Percentiles rank a stretch among this genome's conserved stretches.
phyloP scores from a whole-genome alignment of 1,140 invertebrate genomes.

The Tribolium madens region DNA sequence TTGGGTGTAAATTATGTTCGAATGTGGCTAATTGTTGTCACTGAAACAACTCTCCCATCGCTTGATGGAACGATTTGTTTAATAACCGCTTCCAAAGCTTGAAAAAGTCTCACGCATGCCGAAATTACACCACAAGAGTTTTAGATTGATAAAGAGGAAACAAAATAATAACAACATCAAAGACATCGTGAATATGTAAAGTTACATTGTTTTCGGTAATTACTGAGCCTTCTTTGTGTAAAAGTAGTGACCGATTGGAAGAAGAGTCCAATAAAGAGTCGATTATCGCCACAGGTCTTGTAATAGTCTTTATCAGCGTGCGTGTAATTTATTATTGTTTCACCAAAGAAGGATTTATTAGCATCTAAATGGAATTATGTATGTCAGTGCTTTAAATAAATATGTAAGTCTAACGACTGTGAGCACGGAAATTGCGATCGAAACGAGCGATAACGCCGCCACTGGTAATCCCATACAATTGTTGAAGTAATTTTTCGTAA shows the following conservation, averaged over 20 bases:
- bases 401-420: conserved; percentile 41
- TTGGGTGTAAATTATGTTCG: neutral
- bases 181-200: conserved; percentile 41
- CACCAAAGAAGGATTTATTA: conserved; percentile 44
- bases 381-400: conserved; percentile 50
- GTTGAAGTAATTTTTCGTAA: conserved; percentile 47
- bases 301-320: conserved; percentile 33
- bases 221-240: neutral
- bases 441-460: conserved; percentile 26
- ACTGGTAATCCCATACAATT: conserved; percentile 41
- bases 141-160: conserved; percentile 45
- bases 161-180: conserved; percentile 41
- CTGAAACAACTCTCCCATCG: neutral
- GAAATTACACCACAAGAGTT: conserved; percentile 35
- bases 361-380: conserved; percentile 50
- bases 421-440: conserved; percentile 33
- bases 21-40: neutral
- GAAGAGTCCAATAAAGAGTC: neutral
- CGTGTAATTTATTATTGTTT: conserved; percentile 36
- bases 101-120: conserved; percentile 44
- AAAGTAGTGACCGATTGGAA: neutral
- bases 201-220: conserved; percentile 35
- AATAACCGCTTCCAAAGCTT: conserved; percentile 23
- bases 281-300: conserved; percentile 22
- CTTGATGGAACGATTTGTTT: conserved; percentile 31